Conservation (phyloP, 2,888 invertebrate species). For the Laothoe populi region DNA sequence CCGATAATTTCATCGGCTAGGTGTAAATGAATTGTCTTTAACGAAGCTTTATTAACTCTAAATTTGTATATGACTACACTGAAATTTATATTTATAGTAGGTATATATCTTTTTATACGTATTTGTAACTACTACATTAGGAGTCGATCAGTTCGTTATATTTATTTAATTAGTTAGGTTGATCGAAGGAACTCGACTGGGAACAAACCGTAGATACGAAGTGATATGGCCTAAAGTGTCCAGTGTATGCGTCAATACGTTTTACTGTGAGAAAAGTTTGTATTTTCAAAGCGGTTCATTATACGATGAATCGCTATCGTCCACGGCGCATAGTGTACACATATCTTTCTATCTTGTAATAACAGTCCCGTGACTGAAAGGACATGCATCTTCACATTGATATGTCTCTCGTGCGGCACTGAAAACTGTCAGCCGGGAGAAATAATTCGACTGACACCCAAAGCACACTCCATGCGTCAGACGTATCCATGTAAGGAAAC, state of each 20-base stretch:
- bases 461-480: neutral
- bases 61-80: constrained; percentile 79
- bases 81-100: constrained; percentile 60
- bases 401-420: neutral
- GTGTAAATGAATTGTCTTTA: constrained; percentile 80
- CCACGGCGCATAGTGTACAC: constrained; percentile 58
- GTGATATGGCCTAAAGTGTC: constrained; percentile 74
- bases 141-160: constrained; percentile 69
- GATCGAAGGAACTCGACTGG: constrained; percentile 79
- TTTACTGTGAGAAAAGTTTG: constrained; percentile 36
- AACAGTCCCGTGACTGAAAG: constrained; percentile 42
- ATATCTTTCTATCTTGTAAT: constrained; percentile 67
- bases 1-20: constrained; percentile 81
- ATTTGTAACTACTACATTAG: constrained; percentile 77
- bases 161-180: constrained; percentile 81
- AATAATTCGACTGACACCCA: constrained; percentile 32
- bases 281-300: constrained; percentile 31
- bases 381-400: constrained; percentile 4
- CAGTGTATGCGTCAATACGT: constrained; percentile 52
- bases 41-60: constrained; percentile 85
- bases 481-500: constrained; percentile 4
- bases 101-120: constrained; percentile 81
- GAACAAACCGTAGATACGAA: constrained; percentile 75
- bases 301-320: constrained; percentile 41
- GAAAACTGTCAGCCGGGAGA: constrained; percentile 41